Base-by-base conservation (phyloP, 2,797 vertebrate species). In the Todus mexicanus region DNA sequence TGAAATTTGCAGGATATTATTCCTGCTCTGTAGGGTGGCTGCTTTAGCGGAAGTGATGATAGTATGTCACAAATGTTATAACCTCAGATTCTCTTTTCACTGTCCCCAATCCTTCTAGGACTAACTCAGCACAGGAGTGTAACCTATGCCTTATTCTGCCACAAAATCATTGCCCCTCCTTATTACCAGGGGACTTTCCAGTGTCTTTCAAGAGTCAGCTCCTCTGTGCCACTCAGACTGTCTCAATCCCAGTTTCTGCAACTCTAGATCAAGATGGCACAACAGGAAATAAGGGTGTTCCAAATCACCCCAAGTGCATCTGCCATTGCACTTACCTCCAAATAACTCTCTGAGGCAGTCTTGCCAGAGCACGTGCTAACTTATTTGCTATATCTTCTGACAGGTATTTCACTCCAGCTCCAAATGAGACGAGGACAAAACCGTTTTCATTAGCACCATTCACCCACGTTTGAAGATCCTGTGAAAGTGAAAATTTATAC, bases 381-480 rank as follows among this genome's bases (percentile, higher is more conserved):
- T 99, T 99, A 93, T 98, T 96, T 42, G 99, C 98, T 50, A 99
- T 98, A 63, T 99, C 99, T 84, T 99, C 98, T 3, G 99, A 99
- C 80, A 99, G 98, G 92, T 99, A 99, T 95, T 99, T 99, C 81
- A 99, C 99, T 56, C 99, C 99, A 5, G 99, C 99, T 81, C 99
- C 99, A 43, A 99, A 99, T 1, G 99, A 99, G 76, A 99, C 99
- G 6, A 99, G 98, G 82, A 99, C 98, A 83, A 99, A 99, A 81
- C 99, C 99, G n/a, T 98, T 98, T 90, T 99, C 98, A 3, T 98
- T 96, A 76, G 99, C 98, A 94, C 98, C 98, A 63, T 98, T 98
- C 90, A 99, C 98, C 99, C 99, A 99, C 1, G 86, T 95, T 75
- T 99, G 98, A 64, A 99, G 98, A 54, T 99, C 98, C 99, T 99